Percentiles rank a stretch among this genome's conserved stretches.
Conservation (phyloP, 2,888 invertebrate species). For the Boloria selene region DNA sequence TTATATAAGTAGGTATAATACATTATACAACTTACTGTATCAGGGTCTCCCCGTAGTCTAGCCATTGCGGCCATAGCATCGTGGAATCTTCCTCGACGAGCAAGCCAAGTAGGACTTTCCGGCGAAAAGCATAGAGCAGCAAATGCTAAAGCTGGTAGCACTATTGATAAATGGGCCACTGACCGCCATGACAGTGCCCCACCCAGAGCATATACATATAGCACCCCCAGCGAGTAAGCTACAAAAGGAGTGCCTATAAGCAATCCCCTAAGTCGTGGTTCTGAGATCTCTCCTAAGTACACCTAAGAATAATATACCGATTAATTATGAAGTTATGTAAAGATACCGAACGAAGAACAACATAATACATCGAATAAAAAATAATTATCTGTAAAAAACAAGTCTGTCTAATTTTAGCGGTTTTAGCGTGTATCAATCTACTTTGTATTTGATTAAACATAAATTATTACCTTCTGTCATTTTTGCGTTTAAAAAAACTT, state of each 20-base stretch:
- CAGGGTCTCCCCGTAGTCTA: slow-evolving; percentile 83
- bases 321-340: background rate
- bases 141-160: slow-evolving; percentile 84
- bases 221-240: slow-evolving; percentile 88
- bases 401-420: no score
- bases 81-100: slow-evolving; percentile 82
- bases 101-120: slow-evolving; percentile 89
- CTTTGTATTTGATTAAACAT: no score
- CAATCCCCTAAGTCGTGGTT: slow-evolving; percentile 86
- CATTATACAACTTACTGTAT: slow-evolving; percentile 66
- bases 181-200: slow-evolving; percentile 86
- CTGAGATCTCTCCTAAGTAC: slow-evolving; percentile 88
- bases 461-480: no score
- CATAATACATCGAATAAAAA: background rate
- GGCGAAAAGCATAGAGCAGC: slow-evolving; percentile 85
- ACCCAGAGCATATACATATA: slow-evolving; percentile 87
- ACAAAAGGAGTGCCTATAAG: slow-evolving; percentile 88
- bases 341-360: background rate
- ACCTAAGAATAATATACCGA: slow-evolving; percentile 76
- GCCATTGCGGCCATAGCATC: slow-evolving; percentile 82
- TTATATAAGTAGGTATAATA: no score
- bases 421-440: no score
- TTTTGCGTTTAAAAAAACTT: background rate
- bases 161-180: slow-evolving; percentile 85
- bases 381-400: background rate